Evolutionary conservation across 2,797 vertebrate genomes (phyloP).

Genomic region (Sylvilagus floridanus): DNA sequence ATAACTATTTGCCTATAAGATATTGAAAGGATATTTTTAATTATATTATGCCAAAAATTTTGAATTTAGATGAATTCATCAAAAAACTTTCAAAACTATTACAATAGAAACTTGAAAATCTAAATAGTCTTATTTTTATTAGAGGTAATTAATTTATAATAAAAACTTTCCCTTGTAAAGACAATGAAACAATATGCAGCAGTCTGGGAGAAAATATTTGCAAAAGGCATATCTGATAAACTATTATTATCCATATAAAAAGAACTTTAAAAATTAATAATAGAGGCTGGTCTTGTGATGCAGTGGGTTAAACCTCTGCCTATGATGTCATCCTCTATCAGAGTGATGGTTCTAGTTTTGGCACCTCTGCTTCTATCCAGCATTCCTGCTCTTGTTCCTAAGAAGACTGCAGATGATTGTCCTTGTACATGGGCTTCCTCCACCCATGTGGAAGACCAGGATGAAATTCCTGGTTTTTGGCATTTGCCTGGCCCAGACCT

Average conservation of each 20-base stretch:
- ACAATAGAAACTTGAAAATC: background rate
- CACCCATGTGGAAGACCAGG: no score
- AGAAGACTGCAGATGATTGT: no score
- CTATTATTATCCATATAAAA: background rate
- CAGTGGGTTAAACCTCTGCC: no score
- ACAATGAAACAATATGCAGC: background rate
- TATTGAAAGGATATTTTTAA: background rate
- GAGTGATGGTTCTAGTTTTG: no score
- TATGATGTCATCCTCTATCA: no score
- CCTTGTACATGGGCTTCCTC: no score
- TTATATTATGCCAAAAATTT: background rate
- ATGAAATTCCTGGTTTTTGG: no score
- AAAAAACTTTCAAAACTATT: background rate
- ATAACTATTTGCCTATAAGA: background rate
- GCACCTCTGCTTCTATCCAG: no score
- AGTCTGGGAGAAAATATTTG: background rate
- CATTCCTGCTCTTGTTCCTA: no score
- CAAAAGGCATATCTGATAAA: background rate
- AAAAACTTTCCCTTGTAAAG: background rate
- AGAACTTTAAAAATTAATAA: background rate
- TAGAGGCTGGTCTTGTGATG: no score
- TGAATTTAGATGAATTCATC: background rate
- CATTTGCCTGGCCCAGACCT: no score
- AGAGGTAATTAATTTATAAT: background rate
- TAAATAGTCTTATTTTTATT: background rate